A percentile compares a stretch with the other conserved stretches of the same genome.
phyloP scores from a whole-genome alignment of 2,888 invertebrate species.

The Cacoxenus indagator region DNA sequence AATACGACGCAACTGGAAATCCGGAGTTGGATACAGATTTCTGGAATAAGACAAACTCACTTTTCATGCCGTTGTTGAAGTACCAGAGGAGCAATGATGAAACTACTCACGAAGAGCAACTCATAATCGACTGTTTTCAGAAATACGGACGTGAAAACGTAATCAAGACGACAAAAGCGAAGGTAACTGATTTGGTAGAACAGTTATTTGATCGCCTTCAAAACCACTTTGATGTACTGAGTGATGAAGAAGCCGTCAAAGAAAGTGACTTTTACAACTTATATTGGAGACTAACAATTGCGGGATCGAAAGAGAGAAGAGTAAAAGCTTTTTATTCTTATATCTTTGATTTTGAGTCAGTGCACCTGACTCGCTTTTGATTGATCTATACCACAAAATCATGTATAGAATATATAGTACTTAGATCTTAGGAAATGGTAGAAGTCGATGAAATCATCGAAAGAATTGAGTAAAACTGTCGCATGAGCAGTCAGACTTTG shows the following conservation, averaged over 20 bases:
- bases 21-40: background rate
- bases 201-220: background rate
- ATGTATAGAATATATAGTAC: too few relatives aligned
- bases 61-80: background rate
- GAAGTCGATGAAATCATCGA: too few relatives aligned
- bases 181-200: background rate
- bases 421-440: too few relatives aligned
- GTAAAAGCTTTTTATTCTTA: background rate
- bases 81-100: background rate
- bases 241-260: background rate
- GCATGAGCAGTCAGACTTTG: too few relatives aligned
- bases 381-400: too few relatives aligned
- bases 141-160: background rate
- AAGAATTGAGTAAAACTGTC: too few relatives aligned
- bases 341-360: too few relatives aligned
- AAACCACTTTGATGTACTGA: background rate
- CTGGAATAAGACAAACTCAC: background rate
- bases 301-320: background rate
- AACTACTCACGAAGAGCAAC: background rate
- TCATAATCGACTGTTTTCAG: background rate
- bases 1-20: background rate
- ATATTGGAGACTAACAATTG: background rate
- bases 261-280: background rate
- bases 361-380: too few relatives aligned
- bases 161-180: background rate